These are phyloP conservation scores for Bedellia somnulentella DNA, from an alignment of 2,888 invertebrate genomes.

Conservation along the genomic window DNA sequence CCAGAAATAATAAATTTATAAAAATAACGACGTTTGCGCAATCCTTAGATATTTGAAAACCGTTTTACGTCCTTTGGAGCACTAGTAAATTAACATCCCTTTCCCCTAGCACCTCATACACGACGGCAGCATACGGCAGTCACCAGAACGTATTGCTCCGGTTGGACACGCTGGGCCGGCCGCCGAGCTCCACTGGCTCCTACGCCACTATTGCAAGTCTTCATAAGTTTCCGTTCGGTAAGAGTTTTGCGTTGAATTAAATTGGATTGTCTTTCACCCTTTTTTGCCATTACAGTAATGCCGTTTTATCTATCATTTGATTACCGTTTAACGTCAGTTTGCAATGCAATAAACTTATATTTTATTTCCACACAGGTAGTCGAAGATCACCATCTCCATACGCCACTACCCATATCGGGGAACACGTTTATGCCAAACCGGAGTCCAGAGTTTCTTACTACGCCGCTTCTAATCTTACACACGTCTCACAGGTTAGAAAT, in stretches of 20 bases:
- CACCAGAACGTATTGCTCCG: constrained; percentile 77
- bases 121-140: constrained; percentile 74
- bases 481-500: constrained; percentile 66
- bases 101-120: constrained; percentile 80
- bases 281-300: no score
- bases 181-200: constrained; percentile 77
- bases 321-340: no score
- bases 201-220: constrained; percentile 84
- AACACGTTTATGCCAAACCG: constrained; percentile 63
- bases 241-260: no score
- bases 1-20: no score
- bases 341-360: no score
- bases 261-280: no score
- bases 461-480: constrained; percentile 77
- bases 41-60: no score
- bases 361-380: no score
- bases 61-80: no score
- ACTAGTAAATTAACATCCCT: no score
- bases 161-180: constrained; percentile 70
- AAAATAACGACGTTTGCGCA: no score
- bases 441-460: constrained; percentile 73
- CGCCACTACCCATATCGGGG: constrained; percentile 66
- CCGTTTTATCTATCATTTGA: no score
- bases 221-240: constrained; percentile 69
- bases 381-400: constrained; percentile 70